Base-by-base conservation (phyloP, 2,888 invertebrate genomes). In the Rapana venosa region DNA sequence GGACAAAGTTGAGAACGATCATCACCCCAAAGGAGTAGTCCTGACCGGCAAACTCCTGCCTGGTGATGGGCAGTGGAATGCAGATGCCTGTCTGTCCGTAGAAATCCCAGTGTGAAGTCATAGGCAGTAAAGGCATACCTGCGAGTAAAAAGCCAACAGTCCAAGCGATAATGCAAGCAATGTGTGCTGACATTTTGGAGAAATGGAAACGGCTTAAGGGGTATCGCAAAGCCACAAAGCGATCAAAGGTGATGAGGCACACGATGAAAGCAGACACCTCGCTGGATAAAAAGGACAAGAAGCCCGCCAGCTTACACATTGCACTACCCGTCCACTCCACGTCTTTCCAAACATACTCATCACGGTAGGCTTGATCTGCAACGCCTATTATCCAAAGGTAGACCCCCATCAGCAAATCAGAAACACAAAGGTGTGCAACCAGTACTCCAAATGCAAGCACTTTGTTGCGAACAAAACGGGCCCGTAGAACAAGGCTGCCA, bases 1-100 rank as follows among this genome's bases (percentile, higher is more conserved):
- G 74, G n/a, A 74, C 74, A n/a, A 74, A 74, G 74, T 74, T 74
- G 30, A 74, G 74, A n/a, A 74, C 74, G 74, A 74, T 74, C 74
- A 74, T 74, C 74, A 74, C 74, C 22, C n/a, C 74, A n/a, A 74
- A 74, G 74, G 74, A 74, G 74, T 74, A 74, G 26, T 8, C 26
- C 4, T 74, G 74, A n/a, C 74, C 74, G n/a, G 74, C 74, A 22
- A 74, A 74, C 74, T 74, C n/a, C 30, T 74, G 74, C 74, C 74
- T 22, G 74, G 74, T 74, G 74, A 74, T 74, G 4, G 74, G 74
- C 26, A 74, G n/a, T n/a, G 74, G 74, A 74, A 74, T 74, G 11
- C 74, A 74, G 74, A 74, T 74, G 74, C 74, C 74, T 8, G 74
- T 74, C 74, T 74, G 74, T 17, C 74, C 74, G 11, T 74, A 74